phyloP scores from a whole-genome alignment of 2,888 invertebrate genomes.

The Emmelina monodactyla region DNA sequence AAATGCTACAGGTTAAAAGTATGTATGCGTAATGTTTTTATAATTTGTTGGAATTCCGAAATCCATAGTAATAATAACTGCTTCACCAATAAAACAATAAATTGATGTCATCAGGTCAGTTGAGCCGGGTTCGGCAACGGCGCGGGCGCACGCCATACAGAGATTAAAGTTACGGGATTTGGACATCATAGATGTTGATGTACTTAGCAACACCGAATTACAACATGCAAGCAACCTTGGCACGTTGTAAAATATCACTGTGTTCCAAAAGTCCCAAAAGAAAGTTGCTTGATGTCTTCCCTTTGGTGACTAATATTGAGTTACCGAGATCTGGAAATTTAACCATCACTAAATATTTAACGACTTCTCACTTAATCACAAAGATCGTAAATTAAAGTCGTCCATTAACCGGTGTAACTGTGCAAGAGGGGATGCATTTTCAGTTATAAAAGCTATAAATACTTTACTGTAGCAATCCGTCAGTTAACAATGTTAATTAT shows the following conservation, averaged over 20 bases:
- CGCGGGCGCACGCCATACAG: conserved; percentile 18
- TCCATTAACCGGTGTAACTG: not conserved
- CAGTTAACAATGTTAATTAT: conserved; percentile 20
- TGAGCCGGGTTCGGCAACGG: conserved; percentile 14
- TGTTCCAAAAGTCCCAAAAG: too few species aligned
- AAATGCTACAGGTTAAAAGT: too few species aligned
- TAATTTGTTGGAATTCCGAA: not conserved
- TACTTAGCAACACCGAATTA: too few species aligned
- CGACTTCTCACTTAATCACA: not conserved
- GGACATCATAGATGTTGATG: not conserved
- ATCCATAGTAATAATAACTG: not conserved
- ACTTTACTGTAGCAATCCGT: not conserved
- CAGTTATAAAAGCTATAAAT: not conserved
- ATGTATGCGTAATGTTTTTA: not conserved
- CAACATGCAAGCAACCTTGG: too few species aligned
- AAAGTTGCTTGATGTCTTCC: too few species aligned
- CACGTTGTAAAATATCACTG: too few species aligned
- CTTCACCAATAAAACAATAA: conserved; percentile 9
- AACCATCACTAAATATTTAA: too few species aligned
- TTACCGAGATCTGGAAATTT: too few species aligned
- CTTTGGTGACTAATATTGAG: too few species aligned
- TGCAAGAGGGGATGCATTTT: too few species aligned
- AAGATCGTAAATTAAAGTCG: conserved; percentile 1
- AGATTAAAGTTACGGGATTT: conserved; percentile 19
- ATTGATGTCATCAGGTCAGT: conserved; percentile 15